Conservation (phyloP, 2,888 invertebrate genomes). For the Scrobipalpa atriplicella region DNA sequence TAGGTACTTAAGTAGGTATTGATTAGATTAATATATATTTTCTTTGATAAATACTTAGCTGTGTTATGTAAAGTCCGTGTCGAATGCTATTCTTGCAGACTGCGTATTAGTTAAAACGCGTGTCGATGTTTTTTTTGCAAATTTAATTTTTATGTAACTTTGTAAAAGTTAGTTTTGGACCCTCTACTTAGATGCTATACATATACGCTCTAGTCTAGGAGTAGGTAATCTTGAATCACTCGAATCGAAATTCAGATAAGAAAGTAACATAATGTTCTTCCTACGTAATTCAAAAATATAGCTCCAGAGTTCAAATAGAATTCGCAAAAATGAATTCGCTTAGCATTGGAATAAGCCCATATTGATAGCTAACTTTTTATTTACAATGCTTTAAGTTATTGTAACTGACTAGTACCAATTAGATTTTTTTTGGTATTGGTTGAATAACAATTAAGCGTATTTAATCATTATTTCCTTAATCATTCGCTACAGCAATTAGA, state of each 20-base stretch:
- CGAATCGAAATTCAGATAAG: too few species aligned
- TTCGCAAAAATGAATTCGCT: neutral
- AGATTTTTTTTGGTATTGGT: neutral
- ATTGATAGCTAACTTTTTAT: too few species aligned
- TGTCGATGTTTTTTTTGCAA: too few species aligned
- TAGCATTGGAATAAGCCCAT: neutral
- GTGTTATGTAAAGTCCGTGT: neutral
- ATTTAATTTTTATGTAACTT: too few species aligned
- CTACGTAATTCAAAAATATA: too few species aligned
- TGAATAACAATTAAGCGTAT: conserved; percentile 6
- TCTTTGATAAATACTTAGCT: conserved; percentile 3
- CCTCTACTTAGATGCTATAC: too few species aligned
- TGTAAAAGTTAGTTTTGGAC: too few species aligned
- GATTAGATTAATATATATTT: conserved; percentile 18
- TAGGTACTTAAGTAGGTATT: conserved; percentile 3
- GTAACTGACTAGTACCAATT: neutral
- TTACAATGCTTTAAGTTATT: neutral
- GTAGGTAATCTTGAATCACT: too few species aligned
- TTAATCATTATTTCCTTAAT: conserved; percentile 23
- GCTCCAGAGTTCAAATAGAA: too few species aligned
- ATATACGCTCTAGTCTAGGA: too few species aligned
- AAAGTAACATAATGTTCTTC: too few species aligned
- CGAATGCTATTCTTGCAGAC: neutral
- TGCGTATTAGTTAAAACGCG: too few species aligned
- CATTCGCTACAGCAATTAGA: conserved; percentile 30